A percentile compares a stretch with the other conserved stretches of the same genome.
Conservation (phyloP, 2,113 vertebrate species). For the Pluvianellus socialis region DNA sequence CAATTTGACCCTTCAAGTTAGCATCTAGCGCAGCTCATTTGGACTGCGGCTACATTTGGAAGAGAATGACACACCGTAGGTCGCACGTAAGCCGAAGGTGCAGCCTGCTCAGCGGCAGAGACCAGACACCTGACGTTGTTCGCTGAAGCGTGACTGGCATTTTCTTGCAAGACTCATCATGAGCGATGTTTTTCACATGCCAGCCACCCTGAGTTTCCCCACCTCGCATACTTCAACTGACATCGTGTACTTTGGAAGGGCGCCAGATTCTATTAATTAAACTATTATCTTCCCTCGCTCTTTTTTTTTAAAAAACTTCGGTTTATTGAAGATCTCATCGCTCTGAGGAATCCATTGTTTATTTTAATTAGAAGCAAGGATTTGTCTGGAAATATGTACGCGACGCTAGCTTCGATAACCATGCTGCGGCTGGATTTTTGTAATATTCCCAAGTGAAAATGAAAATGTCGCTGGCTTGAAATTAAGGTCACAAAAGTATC, state of each 20-base stretch:
- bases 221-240: conserved; percentile 67
- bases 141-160: neutral
- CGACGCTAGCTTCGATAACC: neutral
- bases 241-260: conserved; percentile 68
- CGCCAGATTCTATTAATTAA: conserved; percentile 78
- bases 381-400: conserved; percentile 40
- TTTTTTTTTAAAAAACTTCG: neutral
- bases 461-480: neutral
- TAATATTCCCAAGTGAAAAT: neutral
- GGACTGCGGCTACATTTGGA: fast-evolving
- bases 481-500: neutral
- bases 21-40: neutral
- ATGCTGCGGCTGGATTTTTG: neutral
- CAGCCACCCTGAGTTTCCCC: conserved; percentile 56
- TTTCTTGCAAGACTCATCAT: conserved; percentile 67
- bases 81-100: neutral
- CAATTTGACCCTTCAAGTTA: fast-evolving
- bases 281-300: conserved; percentile 67
- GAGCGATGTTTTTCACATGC: conserved; percentile 59
- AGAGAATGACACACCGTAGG: fast-evolving
- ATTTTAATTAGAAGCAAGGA: conserved; percentile 72
- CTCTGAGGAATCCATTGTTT: conserved; percentile 74
- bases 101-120: neutral
- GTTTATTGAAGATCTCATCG: conserved; percentile 50
- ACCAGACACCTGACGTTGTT: neutral